Evolutionary conservation across 2,888 invertebrate genomes (phyloP).

Genomic region (Epinotia nisella): DNA sequence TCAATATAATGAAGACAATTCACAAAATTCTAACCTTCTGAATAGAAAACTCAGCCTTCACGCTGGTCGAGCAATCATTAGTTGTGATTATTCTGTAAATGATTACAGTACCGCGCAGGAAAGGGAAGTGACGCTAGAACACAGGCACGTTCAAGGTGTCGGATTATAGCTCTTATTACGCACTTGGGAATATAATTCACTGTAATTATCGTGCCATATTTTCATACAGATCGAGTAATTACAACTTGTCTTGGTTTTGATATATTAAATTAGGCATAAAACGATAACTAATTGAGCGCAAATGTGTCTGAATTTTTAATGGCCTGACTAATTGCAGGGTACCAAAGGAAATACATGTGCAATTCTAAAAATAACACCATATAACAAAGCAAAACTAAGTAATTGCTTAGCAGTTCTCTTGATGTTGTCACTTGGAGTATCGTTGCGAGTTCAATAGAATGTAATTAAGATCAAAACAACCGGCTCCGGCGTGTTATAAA

Average conservation of each 20-base stretch:
- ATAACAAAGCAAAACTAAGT: constrained; percentile 10
- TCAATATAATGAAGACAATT: constrained; percentile 25
- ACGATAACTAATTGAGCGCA: constrained; percentile 23
- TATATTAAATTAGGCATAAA: constrained; percentile 27
- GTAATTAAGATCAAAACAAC: constrained; percentile 23
- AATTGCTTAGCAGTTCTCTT: constrained; percentile 10
- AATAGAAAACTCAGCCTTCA: constrained; percentile 68
- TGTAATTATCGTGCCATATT: constrained; percentile 47
- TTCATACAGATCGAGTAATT: constrained; percentile 36
- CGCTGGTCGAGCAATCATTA: constrained; percentile 55
- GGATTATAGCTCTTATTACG: constrained; percentile 57
- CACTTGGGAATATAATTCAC: constrained; percentile 49
- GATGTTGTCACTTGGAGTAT: constrained; percentile 10
- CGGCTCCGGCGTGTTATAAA: constrained; percentile 28
- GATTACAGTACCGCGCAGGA: constrained; percentile 66
- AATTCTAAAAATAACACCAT: constrained; percentile 6
- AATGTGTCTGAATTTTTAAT: constrained; percentile 29
- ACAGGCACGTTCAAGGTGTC: constrained; percentile 66
- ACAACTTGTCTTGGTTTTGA: constrained; percentile 18
- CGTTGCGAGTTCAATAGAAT: constrained; percentile 13
- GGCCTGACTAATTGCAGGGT: constrained; percentile 15
- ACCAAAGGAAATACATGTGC: constrained; percentile 5
- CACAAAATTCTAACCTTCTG: constrained; percentile 53
- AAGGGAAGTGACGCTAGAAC: constrained; percentile 72
- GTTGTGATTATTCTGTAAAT: constrained; percentile 57